Evolutionary conservation across 2,888 invertebrate genomes (phyloP).

Genomic region (Eristalis arbustorum): DNA sequence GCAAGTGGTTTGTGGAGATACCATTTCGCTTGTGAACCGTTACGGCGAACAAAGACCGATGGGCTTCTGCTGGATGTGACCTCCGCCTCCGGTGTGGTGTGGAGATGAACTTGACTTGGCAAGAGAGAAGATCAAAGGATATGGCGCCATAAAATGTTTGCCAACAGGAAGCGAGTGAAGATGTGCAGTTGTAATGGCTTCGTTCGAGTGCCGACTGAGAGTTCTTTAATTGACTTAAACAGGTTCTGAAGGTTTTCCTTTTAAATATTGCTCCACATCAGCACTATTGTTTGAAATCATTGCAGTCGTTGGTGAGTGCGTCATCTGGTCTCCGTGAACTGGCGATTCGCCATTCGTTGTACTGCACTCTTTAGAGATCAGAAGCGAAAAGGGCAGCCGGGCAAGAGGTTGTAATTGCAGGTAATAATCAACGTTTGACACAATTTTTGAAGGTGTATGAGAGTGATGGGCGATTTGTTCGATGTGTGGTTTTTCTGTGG

Average conservation of each 20-base stretch:
- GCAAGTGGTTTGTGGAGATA: background rate
- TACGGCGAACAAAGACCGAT: background rate
- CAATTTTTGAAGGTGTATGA: too few species aligned
- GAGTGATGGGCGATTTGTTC: too few species aligned
- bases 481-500: too few species aligned
- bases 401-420: too few species aligned
- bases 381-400: too few species aligned
- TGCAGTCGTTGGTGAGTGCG: background rate
- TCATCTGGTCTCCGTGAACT: background rate
- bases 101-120: background rate
- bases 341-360: too few species aligned
- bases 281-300: background rate
- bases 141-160: background rate
- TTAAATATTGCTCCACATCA: background rate
- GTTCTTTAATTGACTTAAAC: background rate
- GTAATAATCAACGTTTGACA: too few species aligned
- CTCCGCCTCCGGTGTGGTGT: background rate
- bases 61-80: background rate
- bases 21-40: background rate
- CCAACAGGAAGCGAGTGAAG: background rate
- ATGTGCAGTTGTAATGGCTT: background rate
- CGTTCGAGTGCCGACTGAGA: background rate
- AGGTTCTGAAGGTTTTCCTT: background rate
- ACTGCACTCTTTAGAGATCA: too few species aligned
- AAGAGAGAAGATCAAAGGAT: background rate